Conservation (phyloP, 1,140 invertebrate species). For the Drosophila pseudoananassae region DNA sequence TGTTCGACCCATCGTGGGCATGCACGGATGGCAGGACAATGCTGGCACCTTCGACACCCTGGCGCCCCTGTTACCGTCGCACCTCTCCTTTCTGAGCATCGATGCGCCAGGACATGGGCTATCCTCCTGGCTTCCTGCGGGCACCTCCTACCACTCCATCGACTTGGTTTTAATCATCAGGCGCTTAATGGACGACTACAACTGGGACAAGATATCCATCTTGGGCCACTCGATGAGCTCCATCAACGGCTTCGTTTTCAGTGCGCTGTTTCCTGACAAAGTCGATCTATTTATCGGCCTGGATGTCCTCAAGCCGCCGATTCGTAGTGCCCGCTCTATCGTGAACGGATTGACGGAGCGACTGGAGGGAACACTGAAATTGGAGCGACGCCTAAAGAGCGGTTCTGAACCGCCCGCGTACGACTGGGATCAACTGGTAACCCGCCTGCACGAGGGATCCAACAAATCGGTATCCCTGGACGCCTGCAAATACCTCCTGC, state of each 20-base stretch:
- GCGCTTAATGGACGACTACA: slow-evolving; percentile 87
- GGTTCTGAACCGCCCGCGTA: slow-evolving; percentile 86
- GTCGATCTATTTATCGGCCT: slow-evolving; percentile 87
- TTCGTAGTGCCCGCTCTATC: slow-evolving; percentile 60
- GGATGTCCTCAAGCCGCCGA: slow-evolving; percentile 87
- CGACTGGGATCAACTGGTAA: slow-evolving; percentile 86
- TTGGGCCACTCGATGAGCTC: slow-evolving; percentile 89
- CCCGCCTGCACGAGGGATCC: slow-evolving; percentile 85
- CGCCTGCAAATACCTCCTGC: slow-evolving; percentile 85
- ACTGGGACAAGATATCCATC: slow-evolving; percentile 89
- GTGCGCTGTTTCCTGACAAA: slow-evolving; percentile 86
- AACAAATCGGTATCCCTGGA: slow-evolving; percentile 85
- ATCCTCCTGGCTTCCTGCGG: slow-evolving; percentile 88
- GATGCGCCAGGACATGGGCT: slow-evolving; percentile 90
- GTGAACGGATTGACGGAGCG: slow-evolving; percentile 61
- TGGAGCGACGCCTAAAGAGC: slow-evolving; percentile 81
- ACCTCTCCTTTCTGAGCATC: slow-evolving; percentile 87
- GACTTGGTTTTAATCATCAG: slow-evolving; percentile 86
- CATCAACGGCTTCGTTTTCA: slow-evolving; percentile 86
- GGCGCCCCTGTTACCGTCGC: slow-evolving; percentile 86
- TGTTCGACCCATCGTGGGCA: slow-evolving; percentile 87
- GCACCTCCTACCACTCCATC: slow-evolving; percentile 86
- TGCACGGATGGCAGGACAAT: slow-evolving; percentile 93
- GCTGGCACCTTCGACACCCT: slow-evolving; percentile 90
- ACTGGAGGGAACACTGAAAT: slow-evolving; percentile 84